These are phyloP conservation scores for Ramphastos sulfuratus DNA, from an alignment of 2,113 vertebrate species.

Conservation along the genomic window DNA sequence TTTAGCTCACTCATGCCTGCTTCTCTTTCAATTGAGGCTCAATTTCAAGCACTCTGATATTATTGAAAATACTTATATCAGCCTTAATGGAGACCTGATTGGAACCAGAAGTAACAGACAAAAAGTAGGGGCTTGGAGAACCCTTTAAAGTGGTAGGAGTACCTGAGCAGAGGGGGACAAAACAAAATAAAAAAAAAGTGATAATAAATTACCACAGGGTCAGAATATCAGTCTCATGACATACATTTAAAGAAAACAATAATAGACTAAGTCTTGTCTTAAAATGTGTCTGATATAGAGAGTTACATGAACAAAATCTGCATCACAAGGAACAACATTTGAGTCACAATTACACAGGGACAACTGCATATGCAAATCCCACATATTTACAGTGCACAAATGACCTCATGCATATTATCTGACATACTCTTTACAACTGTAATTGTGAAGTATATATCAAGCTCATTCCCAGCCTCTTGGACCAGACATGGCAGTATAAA, in stretches of 20 bases:
- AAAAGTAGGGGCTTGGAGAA: background rate
- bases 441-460: background rate
- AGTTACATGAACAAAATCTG: background rate
- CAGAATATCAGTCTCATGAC: background rate
- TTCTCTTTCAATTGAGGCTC: background rate
- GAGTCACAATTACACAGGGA: background rate
- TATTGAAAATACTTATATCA: background rate
- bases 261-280: background rate
- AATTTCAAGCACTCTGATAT: background rate
- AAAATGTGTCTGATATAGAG: background rate
- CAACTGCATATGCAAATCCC: background rate
- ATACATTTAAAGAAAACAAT: background rate
- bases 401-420: background rate
- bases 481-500: background rate
- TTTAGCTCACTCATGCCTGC: background rate
- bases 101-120: background rate
- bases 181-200: background rate
- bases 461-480: background rate
- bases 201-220: background rate
- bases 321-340: background rate
- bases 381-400: background rate
- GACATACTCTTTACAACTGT: background rate
- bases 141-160: background rate
- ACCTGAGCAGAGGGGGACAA: background rate
- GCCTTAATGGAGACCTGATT: conserved; percentile 12